These are phyloP conservation scores for Mystacornis crossleyi DNA, from an alignment of 2,113 vertebrate species.

Conservation along the genomic window DNA sequence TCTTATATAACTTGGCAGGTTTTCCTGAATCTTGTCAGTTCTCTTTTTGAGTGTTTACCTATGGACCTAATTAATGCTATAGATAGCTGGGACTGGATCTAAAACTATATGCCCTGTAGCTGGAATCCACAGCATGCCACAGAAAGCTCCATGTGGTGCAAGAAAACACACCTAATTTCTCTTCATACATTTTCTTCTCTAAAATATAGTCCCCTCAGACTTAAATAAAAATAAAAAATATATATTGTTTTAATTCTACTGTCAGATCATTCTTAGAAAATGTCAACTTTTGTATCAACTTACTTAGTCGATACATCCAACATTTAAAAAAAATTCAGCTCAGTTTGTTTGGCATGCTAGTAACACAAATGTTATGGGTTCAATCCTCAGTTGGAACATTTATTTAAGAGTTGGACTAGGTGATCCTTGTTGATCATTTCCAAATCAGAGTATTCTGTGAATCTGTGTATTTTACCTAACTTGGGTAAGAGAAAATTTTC, in stretches of 20 bases:
- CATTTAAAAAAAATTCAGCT: background rate
- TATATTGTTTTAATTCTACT: background rate
- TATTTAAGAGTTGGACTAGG: background rate
- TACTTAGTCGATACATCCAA: accelerated
- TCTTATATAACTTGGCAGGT: conserved; percentile 1
- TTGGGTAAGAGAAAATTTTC: background rate
- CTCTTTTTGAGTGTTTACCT: conserved; percentile 18
- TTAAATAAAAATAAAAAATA: background rate
- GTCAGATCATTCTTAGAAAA: background rate
- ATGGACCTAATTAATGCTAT: background rate
- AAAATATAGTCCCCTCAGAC: background rate
- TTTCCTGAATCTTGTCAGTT: background rate
- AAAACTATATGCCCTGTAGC: background rate
- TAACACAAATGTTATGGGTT: background rate
- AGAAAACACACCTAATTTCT: background rate
- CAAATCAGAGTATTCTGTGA: background rate
- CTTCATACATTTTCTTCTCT: background rate
- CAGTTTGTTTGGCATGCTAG: background rate
- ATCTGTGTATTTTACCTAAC: background rate
- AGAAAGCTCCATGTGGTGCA: background rate
- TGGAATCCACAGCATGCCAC: background rate
- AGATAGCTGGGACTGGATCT: background rate
- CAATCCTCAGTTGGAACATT: background rate
- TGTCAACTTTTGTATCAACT: background rate
- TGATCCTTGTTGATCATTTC: background rate